phyloP scores from a whole-genome alignment of 2,113 vertebrate species.

The pig (Sus scrofa) region DNA sequence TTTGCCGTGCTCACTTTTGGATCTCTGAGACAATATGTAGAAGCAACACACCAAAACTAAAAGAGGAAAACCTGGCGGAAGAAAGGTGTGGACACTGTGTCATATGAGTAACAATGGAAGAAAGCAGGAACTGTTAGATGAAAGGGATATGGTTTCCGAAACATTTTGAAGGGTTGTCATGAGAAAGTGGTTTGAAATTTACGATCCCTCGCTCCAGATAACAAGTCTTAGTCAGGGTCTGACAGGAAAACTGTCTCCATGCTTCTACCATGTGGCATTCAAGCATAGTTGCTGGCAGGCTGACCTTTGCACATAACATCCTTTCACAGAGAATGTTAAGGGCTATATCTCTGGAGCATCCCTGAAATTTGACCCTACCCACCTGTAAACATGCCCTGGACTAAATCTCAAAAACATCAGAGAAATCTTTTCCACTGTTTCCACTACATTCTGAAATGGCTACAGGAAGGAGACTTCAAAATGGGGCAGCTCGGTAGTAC shows the following conservation, averaged over 20 bases:
- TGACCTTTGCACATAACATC: background rate
- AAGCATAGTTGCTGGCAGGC: background rate
- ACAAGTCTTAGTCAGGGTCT: background rate
- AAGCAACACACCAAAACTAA: background rate
- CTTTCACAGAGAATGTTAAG: background rate
- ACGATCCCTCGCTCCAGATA: background rate
- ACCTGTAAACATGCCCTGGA: background rate
- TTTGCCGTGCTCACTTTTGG: background rate
- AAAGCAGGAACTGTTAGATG: background rate
- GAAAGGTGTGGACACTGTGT: background rate
- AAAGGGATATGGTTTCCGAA: background rate
- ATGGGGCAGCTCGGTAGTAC: background rate
- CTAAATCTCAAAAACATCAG: background rate
- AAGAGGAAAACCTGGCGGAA: background rate
- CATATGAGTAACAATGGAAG: background rate
- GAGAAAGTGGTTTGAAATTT: background rate
- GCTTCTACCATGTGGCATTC: background rate
- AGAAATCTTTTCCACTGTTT: background rate
- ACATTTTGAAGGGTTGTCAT: background rate
- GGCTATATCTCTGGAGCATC: background rate
- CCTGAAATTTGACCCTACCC: background rate
- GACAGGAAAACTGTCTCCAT: background rate
- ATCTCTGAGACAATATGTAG: background rate
- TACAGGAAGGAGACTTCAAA: background rate
- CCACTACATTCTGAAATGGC: background rate